Conservation (phyloP, 1,140 invertebrate genomes). For the Heterodera carotae region DNA sequence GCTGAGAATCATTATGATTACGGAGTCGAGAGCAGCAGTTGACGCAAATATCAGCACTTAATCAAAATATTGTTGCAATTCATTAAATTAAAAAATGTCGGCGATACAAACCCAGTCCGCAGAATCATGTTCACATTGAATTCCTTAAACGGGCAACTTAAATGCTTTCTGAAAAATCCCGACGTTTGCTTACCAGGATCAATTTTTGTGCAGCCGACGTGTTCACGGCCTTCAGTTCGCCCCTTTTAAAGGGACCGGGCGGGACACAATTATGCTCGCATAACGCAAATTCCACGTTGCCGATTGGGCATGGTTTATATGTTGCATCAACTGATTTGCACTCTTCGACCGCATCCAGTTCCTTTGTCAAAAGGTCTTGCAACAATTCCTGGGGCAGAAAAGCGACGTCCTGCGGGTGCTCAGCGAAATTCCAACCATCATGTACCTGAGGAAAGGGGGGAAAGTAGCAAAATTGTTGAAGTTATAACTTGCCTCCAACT, state of each 20-base stretch:
- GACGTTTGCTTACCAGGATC: conserved; percentile 4
- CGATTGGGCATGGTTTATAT: conserved; percentile 6
- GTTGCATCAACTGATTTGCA: not conserved
- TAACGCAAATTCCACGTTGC: conserved; percentile 31
- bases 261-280: conserved; percentile 40
- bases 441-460: conserved; percentile 34
- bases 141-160: not conserved
- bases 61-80: not conserved
- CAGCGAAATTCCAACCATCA: conserved; percentile 22
- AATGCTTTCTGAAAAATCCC: not conserved
- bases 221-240: conserved; percentile 38
- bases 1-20: not conserved
- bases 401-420: conserved; percentile 40
- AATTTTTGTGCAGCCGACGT: not conserved
- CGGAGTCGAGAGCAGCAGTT: conserved; percentile 26
- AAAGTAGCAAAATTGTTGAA: not conserved
- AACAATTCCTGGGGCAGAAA: conserved; percentile 53
- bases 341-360: conserved; percentile 47
- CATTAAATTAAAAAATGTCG: not conserved
- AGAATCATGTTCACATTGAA: conserved; percentile 7
- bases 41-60: conserved; percentile 8
- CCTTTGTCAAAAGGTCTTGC: conserved; percentile 50
- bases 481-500: conserved; percentile 46
- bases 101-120: not conserved
- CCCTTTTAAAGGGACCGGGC: conserved; percentile 13